phyloP scores from a whole-genome alignment of 2,113 vertebrate genomes.

The Ailurus styani region DNA sequence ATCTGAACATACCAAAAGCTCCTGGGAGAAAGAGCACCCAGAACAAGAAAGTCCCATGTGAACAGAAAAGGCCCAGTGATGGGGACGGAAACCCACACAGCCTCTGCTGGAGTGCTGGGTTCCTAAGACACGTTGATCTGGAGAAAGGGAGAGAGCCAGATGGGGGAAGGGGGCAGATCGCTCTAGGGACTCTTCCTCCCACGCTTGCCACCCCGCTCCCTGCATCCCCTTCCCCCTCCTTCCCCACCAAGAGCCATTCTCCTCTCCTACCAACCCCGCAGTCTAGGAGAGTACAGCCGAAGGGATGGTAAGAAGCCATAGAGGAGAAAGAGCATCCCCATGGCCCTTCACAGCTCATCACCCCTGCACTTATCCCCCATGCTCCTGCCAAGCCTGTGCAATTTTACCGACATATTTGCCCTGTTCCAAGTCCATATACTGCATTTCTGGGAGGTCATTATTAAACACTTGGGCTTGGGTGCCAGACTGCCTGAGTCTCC shows the following conservation, averaged over 20 bases:
- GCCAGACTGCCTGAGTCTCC: neutral
- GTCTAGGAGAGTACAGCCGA: fast-evolving
- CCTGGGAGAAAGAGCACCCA: neutral
- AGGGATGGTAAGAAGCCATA: fast-evolving
- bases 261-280: neutral
- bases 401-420: fast-evolving
- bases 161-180: fast-evolving
- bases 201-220: no score
- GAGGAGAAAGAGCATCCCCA: neutral
- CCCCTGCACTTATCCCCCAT: neutral
- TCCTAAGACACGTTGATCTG: neutral
- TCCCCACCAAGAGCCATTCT: neutral
- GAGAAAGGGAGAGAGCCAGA: neutral
- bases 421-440: neutral
- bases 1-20: neutral
- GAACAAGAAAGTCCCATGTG: neutral
- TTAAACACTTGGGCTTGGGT: neutral
- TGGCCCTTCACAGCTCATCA: neutral
- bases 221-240: fast-evolving
- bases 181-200: neutral
- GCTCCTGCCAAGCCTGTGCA: neutral
- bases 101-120: no score
- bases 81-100: fast-evolving
- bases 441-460: neutral
- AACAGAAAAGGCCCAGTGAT: neutral